Base-by-base conservation (phyloP, 1,140 invertebrate species). In the Phymastichus coffea region DNA sequence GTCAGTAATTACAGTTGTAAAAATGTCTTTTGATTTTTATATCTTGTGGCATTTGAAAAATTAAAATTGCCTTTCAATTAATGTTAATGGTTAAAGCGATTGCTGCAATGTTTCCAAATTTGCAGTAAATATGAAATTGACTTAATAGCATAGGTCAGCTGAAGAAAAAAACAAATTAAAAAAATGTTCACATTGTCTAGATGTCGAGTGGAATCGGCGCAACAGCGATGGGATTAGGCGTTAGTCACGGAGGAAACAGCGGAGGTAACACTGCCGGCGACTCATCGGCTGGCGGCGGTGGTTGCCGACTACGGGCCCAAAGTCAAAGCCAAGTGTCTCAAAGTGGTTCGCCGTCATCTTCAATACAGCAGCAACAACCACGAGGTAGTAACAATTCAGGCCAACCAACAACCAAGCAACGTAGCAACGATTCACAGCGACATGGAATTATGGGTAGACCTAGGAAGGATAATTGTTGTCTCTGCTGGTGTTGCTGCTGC, bases 401-500 rank as follows among this genome's bases (percentile, higher is more conserved):
- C 53, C 17, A 55, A 44, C 54, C 63, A 62, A 15, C 57, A 64
- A 38, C 63, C n/a, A n/a, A 70, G 59, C 63, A 63, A 28, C 66
- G 67, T 52, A 63, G 54, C 59, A 62, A 25, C 60, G n/a, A n/a
- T n/a, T n/a, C n/a, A n/a, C n/a, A n/a, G n/a, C n/a, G n/a, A n/a
- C n/a, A n/a, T n/a, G n/a, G n/a, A n/a, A n/a, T n/a, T n/a, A n/a
- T n/a, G n/a, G 74, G 74, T 19, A 72, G 78, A n/a, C 78, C 77
- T 37, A 79, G 77, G 63, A 80, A 76, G 71, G 77, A 79, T 67
- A 79, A 79, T 60, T 87, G 86, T 72, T 87, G 85, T 66, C 82
- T 87, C 55, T 86, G 86, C 64, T 87, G 86, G 84, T 87, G 86
- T 70, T 88, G 86, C 70, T 87, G 86, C 72, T 88, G 86, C 79